Evolutionary conservation across 2,888 invertebrate genomes (phyloP), one percentile per base, ranked within the genome.

Genomic region (Euzetes globulus): DNA sequence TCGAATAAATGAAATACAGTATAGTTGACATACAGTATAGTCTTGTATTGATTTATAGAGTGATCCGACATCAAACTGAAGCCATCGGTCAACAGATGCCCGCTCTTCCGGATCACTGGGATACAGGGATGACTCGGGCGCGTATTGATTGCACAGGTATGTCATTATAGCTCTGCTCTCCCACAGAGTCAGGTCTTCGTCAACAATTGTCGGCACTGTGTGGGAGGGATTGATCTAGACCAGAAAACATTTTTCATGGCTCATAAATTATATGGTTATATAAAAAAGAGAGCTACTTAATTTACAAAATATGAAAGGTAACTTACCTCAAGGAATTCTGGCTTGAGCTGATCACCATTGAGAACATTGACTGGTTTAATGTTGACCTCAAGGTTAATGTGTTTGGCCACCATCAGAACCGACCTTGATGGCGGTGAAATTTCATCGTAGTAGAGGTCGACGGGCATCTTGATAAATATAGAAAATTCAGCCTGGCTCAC

Each of bases 201-300:
- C 92, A 77, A 91, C 89, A 73, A 93, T 82, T 0, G 91, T 91
- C 9, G 94, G 94, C 76, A 94, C 87, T 47, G 88, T 88, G 82
- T 92, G 92, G 83, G 92, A 91, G 6, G 82, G 82, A 75, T 82
- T 82, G 72, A 82, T 80, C 81, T 82, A 37, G n/a, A 17, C 74
- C n/a, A n/a, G n/a, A n/a, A n/a, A n/a, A n/a, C n/a, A n/a, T n/a
- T n/a, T n/a, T n/a, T n/a, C n/a, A n/a, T n/a, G n/a, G n/a, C n/a
- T n/a, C n/a, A n/a, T n/a, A n/a, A n/a, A n/a, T n/a, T n/a, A n/a
- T n/a, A n/a, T n/a, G n/a, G n/a, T n/a, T n/a, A n/a, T n/a, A n/a
- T n/a, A n/a, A n/a, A n/a, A n/a, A n/a, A n/a, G n/a, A n/a, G n/a
- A n/a, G n/a, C n/a, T n/a, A n/a, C n/a, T n/a, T n/a, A n/a, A 79